Evolutionary conservation across 2,888 invertebrate genomes (phyloP).

Genomic region (Masnerella sp.): DNA sequence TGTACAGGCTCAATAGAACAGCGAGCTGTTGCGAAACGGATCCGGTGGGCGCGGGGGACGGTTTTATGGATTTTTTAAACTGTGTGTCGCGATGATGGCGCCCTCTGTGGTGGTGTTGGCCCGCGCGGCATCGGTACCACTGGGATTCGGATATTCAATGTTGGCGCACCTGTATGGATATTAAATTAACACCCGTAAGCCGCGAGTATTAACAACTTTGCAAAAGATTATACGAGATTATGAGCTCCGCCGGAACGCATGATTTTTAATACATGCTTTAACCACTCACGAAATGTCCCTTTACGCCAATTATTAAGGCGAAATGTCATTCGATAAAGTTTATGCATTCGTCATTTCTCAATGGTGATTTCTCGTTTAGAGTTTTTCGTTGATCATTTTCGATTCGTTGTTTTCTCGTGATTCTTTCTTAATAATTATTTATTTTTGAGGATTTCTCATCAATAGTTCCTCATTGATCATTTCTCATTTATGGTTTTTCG

Average conservation of each 20-base stretch:
- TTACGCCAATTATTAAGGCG: constrained; percentile 66
- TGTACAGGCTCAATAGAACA: constrained; percentile 51
- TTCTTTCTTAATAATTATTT: too few relatives aligned
- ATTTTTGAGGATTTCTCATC: too few relatives aligned
- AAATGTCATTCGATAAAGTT: not conserved
- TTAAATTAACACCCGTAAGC: constrained; percentile 78
- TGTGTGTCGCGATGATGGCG: constrained; percentile 65
- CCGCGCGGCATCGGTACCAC: constrained; percentile 64
- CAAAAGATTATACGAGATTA: constrained; percentile 78
- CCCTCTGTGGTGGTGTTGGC: constrained; percentile 43
- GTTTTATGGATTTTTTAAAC: constrained; percentile 77
- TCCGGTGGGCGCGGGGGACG: constrained; percentile 60
- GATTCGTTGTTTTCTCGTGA: too few relatives aligned
- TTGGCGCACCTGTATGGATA: constrained; percentile 78
- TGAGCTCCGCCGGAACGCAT: constrained; percentile 78
- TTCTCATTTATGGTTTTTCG: too few relatives aligned
- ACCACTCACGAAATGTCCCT: constrained; percentile 59
- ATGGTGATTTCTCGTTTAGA: too few relatives aligned
- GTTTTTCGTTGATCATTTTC: too few relatives aligned
- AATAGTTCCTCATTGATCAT: too few relatives aligned
- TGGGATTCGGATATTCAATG: constrained; percentile 78
- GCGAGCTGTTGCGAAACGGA: constrained; percentile 40
- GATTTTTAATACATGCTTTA: constrained; percentile 76
- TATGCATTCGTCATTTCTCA: too few relatives aligned
- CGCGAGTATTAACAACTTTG: constrained; percentile 78